Base-by-base conservation (phyloP, 2,797 vertebrate species). In the Taenioides sp. region DNA sequence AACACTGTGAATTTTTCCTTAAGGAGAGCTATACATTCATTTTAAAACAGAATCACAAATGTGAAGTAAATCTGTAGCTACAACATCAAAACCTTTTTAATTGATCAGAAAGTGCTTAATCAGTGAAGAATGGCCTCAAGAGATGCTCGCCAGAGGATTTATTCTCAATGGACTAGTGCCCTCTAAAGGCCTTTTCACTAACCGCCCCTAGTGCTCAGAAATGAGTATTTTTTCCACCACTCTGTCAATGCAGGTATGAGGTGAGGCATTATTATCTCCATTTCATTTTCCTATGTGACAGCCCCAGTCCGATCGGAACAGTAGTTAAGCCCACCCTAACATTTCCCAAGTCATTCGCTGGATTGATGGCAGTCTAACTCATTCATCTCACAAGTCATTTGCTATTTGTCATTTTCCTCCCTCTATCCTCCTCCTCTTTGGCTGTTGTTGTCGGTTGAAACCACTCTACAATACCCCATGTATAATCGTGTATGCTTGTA, bases 121-220 rank as follows among this genome's bases (percentile, higher is more conserved):
- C 59, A 83, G 73, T 64, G 72, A 74, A 73, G 60, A 54, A 71
- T 71, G 68, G 77, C 80, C 74, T 74, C 65, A 78, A 68, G 72
- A 73, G 67, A 61, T 52, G 60, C 69, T 61, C 17, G 67, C 28
- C 18, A 61, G 17, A 4, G 22, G 14, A 54, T 76, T 58, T 77
- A 87, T 92, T 92, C 89, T 92, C 89, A 84, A 86, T 87, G 80
- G 87, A 88, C 78, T 81, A 91, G 83, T 91, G 91, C 89, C 92
- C 91, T 88, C 92, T 91, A 90, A 88, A 91, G 88, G 89, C 64
- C 63, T 73, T 17, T 54, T 14, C 34, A 59, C 77, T 62, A 37
- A 76, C 73, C 65, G 47, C 31, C 67, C 77, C 18, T 59, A 70
- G 57, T 67, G 5, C 71, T 23, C 69, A 70, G 61, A 73, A 79